phyloP scores from a whole-genome alignment of 2,797 vertebrate species.

The Antrozous pallidus region DNA sequence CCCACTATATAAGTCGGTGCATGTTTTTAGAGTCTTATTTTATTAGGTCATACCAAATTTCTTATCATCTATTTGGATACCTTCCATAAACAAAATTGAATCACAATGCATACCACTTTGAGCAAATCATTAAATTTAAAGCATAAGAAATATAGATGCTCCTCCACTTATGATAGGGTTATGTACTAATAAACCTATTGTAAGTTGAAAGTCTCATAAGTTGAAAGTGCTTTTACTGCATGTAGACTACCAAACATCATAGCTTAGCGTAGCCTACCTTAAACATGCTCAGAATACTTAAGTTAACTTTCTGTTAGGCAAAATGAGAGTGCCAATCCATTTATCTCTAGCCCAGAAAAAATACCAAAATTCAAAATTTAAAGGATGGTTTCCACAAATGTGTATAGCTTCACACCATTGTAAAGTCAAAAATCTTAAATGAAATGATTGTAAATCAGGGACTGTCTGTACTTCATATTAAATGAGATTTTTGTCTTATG shows the following conservation, averaged over 20 bases:
- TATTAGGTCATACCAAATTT: not conserved
- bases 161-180: not conserved
- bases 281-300: not conserved
- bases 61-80: not conserved
- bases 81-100: not conserved
- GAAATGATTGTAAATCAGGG: not conserved
- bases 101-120: not conserved
- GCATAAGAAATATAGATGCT: not conserved
- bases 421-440: not conserved
- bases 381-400: not conserved
- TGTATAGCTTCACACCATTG: not conserved
- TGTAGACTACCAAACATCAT: not conserved
- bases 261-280: not conserved
- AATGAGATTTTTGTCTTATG: not conserved
- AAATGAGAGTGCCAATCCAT: not conserved
- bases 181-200: not conserved
- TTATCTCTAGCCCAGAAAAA: not conserved
- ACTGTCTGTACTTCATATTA: not conserved
- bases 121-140: slow-evolving; percentile 3
- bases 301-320: not conserved
- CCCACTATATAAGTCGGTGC: not conserved
- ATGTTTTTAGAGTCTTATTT: not conserved
- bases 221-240: not conserved
- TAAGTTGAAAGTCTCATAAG: not conserved
- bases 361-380: not conserved